Evolutionary conservation across 2,888 invertebrate genomes (phyloP), one percentile per base, ranked within the genome.

Genomic region (Tupiocoris notatus): DNA sequence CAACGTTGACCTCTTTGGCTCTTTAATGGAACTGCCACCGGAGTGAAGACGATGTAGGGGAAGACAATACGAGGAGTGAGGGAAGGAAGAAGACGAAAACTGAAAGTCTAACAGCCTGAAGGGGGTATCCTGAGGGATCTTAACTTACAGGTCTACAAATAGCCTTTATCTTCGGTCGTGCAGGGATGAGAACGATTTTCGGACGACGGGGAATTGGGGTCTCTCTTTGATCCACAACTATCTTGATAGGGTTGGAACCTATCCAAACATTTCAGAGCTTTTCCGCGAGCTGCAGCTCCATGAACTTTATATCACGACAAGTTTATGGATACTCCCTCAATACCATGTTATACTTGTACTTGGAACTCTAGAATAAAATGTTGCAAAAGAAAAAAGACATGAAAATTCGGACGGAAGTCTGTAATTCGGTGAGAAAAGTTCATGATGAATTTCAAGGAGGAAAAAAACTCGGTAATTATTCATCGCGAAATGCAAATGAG

Each of bases 61-160:
- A 57, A 17, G 57, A 57, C n/a, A 57, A 1, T 16, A 57, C 17
- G 57, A 57, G 57, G 57, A 1, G 57, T 57, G 17, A 17, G 1
- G 61, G 61, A 59, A n/a, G 61, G 18, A 21, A 64, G 23, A 23
- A n/a, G n/a, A 2, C 59, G 64, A 20, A 63, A 63, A 63, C 2
- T 12, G 24, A 39, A 39, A 39, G 39, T 39, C 39, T 12, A 12
- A 39, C 39, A 3, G n/a, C n/a, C n/a, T n/a, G n/a, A n/a, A n/a
- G n/a, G n/a, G 12, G 39, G 39, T 3, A 39, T 39, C 39, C 39
- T 39, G 39, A 2, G 62, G 62, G 22, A 21, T 21, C 24, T 16
- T 20, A 64, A 64, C 64, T 64, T 64, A 64, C 64, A 64, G 22
- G 64, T 64, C 64, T 64, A 23, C 64, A 64, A 64, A 64, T 64